Percentiles rank a stretch among this genome's conserved stretches.
Conservation (phyloP, 92 coral and sea anemone genomes). For the Nematostella vectensis region DNA sequence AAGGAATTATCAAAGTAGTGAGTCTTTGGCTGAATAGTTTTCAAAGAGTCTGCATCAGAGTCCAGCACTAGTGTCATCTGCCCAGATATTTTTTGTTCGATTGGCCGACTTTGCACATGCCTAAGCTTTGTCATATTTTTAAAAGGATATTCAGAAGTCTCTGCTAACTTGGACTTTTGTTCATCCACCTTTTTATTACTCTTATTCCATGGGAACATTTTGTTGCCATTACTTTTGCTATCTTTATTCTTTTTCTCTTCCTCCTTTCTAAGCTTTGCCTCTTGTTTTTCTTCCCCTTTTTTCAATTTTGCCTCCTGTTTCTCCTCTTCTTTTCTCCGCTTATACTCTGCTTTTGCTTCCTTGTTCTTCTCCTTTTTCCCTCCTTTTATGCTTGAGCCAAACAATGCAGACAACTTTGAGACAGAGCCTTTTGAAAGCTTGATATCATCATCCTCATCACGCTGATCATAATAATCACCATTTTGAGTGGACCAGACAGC, state of each 20-base stretch:
- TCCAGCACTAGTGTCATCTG: conserved; percentile 34
- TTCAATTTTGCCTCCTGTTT: conserved; percentile 1
- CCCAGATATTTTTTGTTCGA: conserved; percentile 32
- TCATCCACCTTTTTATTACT: conserved; percentile 3
- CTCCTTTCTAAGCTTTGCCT: conserved; percentile 6
- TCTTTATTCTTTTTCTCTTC: conserved; percentile 10
- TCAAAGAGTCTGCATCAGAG: conserved; percentile 9
- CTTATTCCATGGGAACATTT: conserved; percentile 38
- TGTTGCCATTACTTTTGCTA: background rate
- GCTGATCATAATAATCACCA: background rate
- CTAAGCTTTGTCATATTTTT: conserved; percentile 10
- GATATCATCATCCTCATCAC: conserved; percentile 2
- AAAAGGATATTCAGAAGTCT: background rate
- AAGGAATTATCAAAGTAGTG: background rate
- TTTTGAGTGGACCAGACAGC: too few species aligned
- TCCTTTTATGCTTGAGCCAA: conserved; percentile 65
- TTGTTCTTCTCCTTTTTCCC: conserved; percentile 56
- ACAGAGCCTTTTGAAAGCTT: conserved; percentile 58
- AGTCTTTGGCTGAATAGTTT: background rate
- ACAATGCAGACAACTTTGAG: conserved; percentile 60
- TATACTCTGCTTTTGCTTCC: conserved; percentile 12
- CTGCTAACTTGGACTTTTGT: background rate
- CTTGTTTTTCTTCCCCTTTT: conserved; percentile 5
- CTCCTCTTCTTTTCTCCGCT: background rate
- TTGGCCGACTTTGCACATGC: conserved; percentile 16